These are phyloP conservation scores for Nemoura dubitans DNA, from an alignment of 2,888 invertebrate genomes.

Conservation along the genomic window DNA sequence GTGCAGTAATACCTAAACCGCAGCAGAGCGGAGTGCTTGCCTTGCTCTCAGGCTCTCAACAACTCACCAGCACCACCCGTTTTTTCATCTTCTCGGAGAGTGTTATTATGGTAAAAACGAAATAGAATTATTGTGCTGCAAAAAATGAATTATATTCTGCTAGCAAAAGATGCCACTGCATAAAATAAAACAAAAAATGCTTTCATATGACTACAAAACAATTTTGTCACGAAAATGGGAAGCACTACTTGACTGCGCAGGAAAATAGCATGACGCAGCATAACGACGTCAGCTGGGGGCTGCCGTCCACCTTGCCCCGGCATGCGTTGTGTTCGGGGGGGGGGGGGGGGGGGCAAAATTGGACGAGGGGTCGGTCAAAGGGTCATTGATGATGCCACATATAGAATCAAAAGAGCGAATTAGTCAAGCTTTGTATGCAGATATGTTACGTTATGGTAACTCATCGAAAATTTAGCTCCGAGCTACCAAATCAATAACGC, in stretches of 20 bases:
- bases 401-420: conserved; percentile 37
- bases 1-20: neutral
- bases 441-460: conserved; percentile 34
- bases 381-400: conserved; percentile 40
- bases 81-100: neutral
- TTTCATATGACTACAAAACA: neutral
- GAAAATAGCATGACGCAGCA: neutral
- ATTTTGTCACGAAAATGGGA: neutral
- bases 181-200: neutral
- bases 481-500: conserved; percentile 39
- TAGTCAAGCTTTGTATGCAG: conserved; percentile 36
- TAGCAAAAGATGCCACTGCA: neutral
- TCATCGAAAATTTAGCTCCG: conserved; percentile 37
- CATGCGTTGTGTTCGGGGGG: neutral
- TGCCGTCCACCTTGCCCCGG: neutral
- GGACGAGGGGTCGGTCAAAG: neutral
- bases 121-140: neutral
- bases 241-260: neutral
- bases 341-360: neutral
- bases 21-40: neutral
- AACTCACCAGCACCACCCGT: neutral
- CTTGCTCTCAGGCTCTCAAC: neutral
- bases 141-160: neutral
- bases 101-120: neutral
- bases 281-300: neutral